Base-by-base conservation (phyloP, 2,113 vertebrate genomes). In the Echinops telfairi region DNA sequence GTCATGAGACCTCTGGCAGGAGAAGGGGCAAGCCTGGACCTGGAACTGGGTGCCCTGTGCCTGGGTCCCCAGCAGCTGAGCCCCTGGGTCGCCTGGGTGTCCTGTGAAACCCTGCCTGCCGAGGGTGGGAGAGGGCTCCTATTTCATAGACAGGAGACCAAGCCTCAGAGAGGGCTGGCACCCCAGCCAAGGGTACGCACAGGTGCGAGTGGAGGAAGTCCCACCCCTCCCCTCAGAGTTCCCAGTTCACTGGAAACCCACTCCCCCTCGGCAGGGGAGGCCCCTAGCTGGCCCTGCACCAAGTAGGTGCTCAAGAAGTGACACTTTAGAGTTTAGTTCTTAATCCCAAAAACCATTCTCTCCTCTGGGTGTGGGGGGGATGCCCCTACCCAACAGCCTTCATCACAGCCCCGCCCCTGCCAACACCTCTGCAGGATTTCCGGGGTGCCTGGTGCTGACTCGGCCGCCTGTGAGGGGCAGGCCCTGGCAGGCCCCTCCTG, bases 401-500 rank as follows among this genome's bases (percentile, higher is more conserved):
- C 89, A 80, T 33, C 80, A 76, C 57, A 29, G 75, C 90, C 68
- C 95, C 64, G 6, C 90, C 94, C 83, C 78, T 16, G 2, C 40
- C 1, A 68, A 73, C 10, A 31, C 68, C 88, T 40, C 64, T 5
- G 17, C 83, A 93, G 94, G 96, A 94, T 87, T 95, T 94, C 94
- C 76, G 77, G 91, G 94, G 82, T 22, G 73, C 17, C 31, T 11
- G 8, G 40, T 92, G 94, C 93, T 96, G 94, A 97, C 89, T 85
- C 38, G n/a, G 89, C 92, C 16, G 62, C n/a, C 71, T 7, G 33
- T 0, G 7, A 89, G 95, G 86, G 85, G 90, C 97, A 96, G 92
- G 95, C 93, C 95, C 81, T 47, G 4, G 94, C 94, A 97, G 92
- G 95, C 94, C 91, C 76, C 90, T 88, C 83, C 91, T 38, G 88